These are phyloP conservation scores for Drosophila grimshawi DNA, from an alignment of 1,140 invertebrate species.

Conservation along the genomic window DNA sequence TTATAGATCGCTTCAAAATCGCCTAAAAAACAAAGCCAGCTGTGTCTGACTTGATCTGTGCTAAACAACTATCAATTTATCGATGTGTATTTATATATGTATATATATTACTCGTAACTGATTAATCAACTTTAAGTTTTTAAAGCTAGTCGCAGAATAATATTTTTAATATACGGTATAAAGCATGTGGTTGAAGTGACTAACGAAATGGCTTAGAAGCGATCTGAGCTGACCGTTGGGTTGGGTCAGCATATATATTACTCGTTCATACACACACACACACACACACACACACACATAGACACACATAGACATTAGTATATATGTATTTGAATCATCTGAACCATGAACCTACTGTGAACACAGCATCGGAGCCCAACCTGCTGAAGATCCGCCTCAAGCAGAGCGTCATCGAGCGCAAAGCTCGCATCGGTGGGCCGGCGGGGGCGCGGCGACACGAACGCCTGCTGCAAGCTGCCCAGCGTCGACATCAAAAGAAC, in stretches of 20 bases:
- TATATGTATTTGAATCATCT: constrained; percentile 22
- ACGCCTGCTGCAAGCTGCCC: constrained; percentile 89
- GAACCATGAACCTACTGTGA: constrained; percentile 48
- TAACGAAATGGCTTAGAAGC: constrained; percentile 3
- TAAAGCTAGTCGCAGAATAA: too few relatives aligned
- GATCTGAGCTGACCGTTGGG: too few relatives aligned
- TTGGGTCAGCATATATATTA: neutral
- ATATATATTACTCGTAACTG: too few relatives aligned
- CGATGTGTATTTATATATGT: too few relatives aligned
- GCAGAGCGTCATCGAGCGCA: constrained; percentile 96
- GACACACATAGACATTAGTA: constrained; percentile 7
- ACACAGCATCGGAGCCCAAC: constrained; percentile 98
- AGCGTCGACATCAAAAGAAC: constrained; percentile 89
- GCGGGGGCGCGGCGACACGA: constrained; percentile 94
- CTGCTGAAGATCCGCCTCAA: constrained; percentile 98
- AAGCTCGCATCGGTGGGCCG: constrained; percentile 90
- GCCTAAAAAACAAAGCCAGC: too few relatives aligned
- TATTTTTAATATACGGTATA: too few relatives aligned
- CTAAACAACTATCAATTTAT: too few relatives aligned
- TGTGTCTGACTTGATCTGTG: too few relatives aligned
- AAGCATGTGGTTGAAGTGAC: neutral
- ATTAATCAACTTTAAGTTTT: too few relatives aligned
- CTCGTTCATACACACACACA: neutral
- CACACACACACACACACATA: constrained; percentile 18
- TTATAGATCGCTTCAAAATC: too few relatives aligned